These are phyloP conservation scores for Gila orcuttii DNA, from an alignment of 2,113 vertebrate species.

Conservation along the genomic window DNA sequence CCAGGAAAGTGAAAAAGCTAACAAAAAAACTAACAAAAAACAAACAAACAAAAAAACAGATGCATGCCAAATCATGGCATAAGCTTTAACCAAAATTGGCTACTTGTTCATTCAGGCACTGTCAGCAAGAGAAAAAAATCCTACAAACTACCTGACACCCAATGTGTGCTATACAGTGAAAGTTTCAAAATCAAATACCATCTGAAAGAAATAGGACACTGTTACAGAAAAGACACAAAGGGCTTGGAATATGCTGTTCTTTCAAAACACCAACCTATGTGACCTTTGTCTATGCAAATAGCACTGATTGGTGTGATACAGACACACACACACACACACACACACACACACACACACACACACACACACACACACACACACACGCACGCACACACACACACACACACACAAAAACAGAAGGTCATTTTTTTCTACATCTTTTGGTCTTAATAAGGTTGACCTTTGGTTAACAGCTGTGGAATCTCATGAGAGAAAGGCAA, in stretches of 20 bases:
- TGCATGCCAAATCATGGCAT: not conserved
- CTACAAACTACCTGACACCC: not conserved
- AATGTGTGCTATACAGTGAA: not conserved
- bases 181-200: not conserved
- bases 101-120: not conserved
- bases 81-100: not conserved
- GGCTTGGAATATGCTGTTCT: not conserved
- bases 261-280: not conserved
- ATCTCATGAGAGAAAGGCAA: constrained; percentile 52
- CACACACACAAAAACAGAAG: not conserved
- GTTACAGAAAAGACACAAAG: not conserved
- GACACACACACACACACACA: not conserved
- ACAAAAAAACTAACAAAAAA: not conserved
- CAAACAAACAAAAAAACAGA: not conserved
- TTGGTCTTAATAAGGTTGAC: constrained; percentile 62
- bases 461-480: constrained; percentile 64
- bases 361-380: too few relatives aligned
- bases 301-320: constrained; percentile 26
- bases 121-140: not conserved
- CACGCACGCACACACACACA: too few relatives aligned
- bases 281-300: constrained; percentile 46
- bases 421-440: constrained; percentile 25
- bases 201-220: not conserved
- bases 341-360: too few relatives aligned
- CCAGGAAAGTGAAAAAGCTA: not conserved